Evolutionary conservation across 1,140 invertebrate genomes (phyloP).

Genomic region (Pseudomyrmex pallidus): DNA sequence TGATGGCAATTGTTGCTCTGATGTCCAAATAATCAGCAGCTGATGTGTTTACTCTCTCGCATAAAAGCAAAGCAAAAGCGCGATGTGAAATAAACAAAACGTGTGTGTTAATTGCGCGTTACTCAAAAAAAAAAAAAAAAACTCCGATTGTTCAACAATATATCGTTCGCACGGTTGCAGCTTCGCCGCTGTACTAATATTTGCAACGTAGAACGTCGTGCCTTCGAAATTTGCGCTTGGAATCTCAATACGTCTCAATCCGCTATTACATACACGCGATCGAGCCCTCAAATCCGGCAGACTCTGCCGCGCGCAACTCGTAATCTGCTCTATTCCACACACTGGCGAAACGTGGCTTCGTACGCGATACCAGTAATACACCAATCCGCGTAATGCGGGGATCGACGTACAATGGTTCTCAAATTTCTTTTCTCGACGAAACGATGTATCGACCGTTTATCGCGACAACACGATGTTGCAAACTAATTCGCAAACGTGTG

Average conservation of each 20-base stretch:
- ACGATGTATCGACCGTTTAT: background rate
- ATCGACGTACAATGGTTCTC: constrained; percentile 59
- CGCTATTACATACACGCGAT: constrained; percentile 13
- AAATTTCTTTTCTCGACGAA: background rate
- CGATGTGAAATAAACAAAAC: too few species aligned
- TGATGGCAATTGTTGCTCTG: too few species aligned
- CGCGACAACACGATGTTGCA: background rate
- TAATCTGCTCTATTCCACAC: constrained; percentile 74
- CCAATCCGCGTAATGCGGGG: constrained; percentile 63
- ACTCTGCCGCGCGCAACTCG: constrained; percentile 72
- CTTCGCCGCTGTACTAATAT: background rate
- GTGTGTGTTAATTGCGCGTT: too few species aligned
- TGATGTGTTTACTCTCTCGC: background rate
- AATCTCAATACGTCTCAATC: constrained; percentile 6
- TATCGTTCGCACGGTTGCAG: too few species aligned
- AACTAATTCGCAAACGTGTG: background rate
- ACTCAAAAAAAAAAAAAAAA: too few species aligned
- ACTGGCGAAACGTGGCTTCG: constrained; percentile 66
- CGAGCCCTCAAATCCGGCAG: constrained; percentile 71
- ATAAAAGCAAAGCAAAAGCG: too few species aligned
- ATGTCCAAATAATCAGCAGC: too few species aligned
- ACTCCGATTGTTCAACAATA: too few species aligned
- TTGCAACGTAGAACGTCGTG: background rate
- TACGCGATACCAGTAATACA: constrained; percentile 74
- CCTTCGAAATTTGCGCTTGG: background rate